Evolutionary conservation across 2,113 vertebrate species (phyloP), one percentile per base, ranked within the genome.

Genomic region (Macquaria australasica): DNA sequence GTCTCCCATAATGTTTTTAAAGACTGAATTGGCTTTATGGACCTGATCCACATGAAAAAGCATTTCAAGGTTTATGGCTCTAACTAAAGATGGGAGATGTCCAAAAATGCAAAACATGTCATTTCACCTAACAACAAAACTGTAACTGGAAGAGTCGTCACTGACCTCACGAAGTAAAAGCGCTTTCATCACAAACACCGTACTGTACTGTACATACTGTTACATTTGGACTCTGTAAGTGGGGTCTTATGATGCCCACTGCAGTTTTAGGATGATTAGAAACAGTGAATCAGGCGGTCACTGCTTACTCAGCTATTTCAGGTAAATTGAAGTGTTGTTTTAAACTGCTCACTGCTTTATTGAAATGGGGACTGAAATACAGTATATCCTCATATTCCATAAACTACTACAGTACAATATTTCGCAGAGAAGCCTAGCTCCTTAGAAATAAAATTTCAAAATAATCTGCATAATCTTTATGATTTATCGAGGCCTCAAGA

Each of bases 211-310:
- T 58, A 39, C 9, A 5, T 41, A 14, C 28, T 28, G 25, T 23
- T 55, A 53, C 20, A 39, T 51, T 3, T 11, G 20, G 67, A 28
- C 73, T 34, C 15, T 43, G 48, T 82, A 79, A 91, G 62, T 84
- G 64, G 77, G 82, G 70, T 87, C 76, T 79, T 68, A 78, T 90
- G 90, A 89, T 70, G 67, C 63, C 31, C 23, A 23, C n/a, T 63
- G 18, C 64, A 62, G 55, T 64, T 31, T 73, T 77, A 41, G 71
- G 53, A 76, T 83, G 75, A 91, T 89, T n/a, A 51, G 55, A 64
- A 79, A 73, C 53, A 68, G 63, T 43, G 21, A 80, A 55, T 87
- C 56, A 81, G 62, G 28, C 55, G 82, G 77, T 84, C 59, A 62
- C 56, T 66, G 60, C 68, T 77, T 20, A 64, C 62, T 81, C 25